These are phyloP conservation scores for Parambassis ranga DNA, from an alignment of 2,797 vertebrate genomes.

Conservation along the genomic window DNA sequence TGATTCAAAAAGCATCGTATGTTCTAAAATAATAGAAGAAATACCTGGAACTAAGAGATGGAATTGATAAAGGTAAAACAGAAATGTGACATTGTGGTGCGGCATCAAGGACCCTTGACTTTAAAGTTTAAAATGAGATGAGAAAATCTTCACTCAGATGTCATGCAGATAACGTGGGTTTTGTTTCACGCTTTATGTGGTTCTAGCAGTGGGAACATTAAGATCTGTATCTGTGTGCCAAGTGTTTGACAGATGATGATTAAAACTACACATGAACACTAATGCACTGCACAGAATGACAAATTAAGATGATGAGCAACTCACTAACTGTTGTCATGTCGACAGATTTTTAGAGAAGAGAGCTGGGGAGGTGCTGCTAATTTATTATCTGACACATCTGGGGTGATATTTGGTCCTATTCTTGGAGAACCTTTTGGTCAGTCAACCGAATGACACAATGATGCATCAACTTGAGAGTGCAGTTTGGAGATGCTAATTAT, in stretches of 20 bases:
- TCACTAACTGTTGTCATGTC: slow-evolving; percentile 25
- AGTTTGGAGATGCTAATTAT: slow-evolving; percentile 61
- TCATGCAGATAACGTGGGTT: no score
- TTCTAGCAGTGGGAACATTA: background rate
- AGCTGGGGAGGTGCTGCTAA: slow-evolving; percentile 9
- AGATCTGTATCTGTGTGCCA: background rate
- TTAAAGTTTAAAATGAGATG: no score
- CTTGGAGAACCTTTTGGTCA: slow-evolving; percentile 40
- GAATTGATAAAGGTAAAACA: background rate
- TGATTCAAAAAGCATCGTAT: no score
- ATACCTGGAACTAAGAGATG: background rate
- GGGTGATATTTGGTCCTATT: slow-evolving; percentile 41
- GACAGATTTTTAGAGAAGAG: slow-evolving; percentile 24
- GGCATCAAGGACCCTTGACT: background rate
- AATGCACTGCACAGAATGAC: slow-evolving; percentile 11
- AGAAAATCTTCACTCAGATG: no score
- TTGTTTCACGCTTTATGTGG: no score
- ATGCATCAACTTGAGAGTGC: slow-evolving; percentile 21
- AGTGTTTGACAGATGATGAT: slow-evolving; percentile 22
- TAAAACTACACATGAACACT: slow-evolving; percentile 17
- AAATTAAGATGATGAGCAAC: slow-evolving; percentile 26
- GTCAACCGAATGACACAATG: slow-evolving; percentile 30
- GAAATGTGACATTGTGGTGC: background rate
- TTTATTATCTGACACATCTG: slow-evolving; percentile 55
- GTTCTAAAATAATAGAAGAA: no score